These are phyloP conservation scores for Bufo gargarizans DNA, from an alignment of 2,113 vertebrate genomes.

Conservation along the genomic window DNA sequence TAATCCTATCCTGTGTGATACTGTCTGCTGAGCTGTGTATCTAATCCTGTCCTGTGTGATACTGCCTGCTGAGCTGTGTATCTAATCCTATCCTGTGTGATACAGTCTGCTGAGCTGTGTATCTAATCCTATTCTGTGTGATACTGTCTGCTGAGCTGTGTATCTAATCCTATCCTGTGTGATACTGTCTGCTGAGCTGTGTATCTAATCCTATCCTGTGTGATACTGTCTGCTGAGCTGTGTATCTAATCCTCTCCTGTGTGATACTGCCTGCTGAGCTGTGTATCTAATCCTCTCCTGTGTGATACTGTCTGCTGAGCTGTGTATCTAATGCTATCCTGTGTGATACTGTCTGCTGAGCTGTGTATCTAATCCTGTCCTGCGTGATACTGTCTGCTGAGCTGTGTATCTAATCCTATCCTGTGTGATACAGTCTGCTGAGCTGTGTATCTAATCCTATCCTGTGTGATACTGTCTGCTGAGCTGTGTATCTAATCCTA, in stretches of 20 bases:
- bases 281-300: not conserved
- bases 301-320: not conserved
- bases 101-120: not conserved
- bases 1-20: not conserved
- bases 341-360: not conserved
- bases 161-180: not conserved
- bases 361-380: not conserved
- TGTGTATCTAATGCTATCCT: not conserved
- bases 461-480: not conserved
- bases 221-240: not conserved
- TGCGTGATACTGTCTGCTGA: not conserved
- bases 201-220: not conserved
- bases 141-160: not conserved
- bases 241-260: not conserved
- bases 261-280: not conserved
- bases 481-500: too few relatives aligned
- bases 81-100: not conserved
- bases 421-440: too few relatives aligned
- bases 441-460: not conserved
- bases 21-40: not conserved
- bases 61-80: not conserved
- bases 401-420: not conserved
- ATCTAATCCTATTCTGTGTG: not conserved
- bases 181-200: not conserved
- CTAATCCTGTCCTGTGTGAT: not conserved